Evolutionary conservation across 2,888 invertebrate genomes (phyloP).

Genomic region (Papilio elwesi): DNA sequence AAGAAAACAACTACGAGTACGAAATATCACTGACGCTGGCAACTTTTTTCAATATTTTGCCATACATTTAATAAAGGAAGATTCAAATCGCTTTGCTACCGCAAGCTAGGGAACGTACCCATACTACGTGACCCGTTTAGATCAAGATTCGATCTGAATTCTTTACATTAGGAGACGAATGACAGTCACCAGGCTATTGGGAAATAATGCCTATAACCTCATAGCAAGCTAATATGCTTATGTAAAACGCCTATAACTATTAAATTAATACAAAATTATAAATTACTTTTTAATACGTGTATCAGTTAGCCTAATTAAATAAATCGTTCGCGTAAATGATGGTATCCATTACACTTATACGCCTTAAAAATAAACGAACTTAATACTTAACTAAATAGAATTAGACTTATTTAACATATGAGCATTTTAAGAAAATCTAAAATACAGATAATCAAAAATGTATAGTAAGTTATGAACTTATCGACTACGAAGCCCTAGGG

Average conservation of each 20-base stretch:
- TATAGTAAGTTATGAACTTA: no score
- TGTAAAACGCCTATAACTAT: background rate
- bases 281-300: slow-evolving; percentile 18
- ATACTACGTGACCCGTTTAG: no score
- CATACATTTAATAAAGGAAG: no score
- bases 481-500: no score
- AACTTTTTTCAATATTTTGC: no score
- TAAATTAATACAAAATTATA: background rate
- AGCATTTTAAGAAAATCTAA: no score
- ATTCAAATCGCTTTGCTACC: no score
- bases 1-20: no score
- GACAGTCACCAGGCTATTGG: background rate
- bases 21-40: no score
- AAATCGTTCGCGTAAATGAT: background rate
- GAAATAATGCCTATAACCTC: background rate
- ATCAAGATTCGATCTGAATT: background rate
- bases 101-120: no score
- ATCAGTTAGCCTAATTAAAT: slow-evolving; percentile 6
- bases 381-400: background rate
- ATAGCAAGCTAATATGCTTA: background rate
- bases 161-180: background rate
- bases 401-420: no score
- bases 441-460: no score
- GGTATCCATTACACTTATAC: background rate
- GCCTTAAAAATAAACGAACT: background rate